Evolutionary conservation across 1,140 invertebrate genomes (phyloP).

Genomic region (Lepidurus arcticus): DNA sequence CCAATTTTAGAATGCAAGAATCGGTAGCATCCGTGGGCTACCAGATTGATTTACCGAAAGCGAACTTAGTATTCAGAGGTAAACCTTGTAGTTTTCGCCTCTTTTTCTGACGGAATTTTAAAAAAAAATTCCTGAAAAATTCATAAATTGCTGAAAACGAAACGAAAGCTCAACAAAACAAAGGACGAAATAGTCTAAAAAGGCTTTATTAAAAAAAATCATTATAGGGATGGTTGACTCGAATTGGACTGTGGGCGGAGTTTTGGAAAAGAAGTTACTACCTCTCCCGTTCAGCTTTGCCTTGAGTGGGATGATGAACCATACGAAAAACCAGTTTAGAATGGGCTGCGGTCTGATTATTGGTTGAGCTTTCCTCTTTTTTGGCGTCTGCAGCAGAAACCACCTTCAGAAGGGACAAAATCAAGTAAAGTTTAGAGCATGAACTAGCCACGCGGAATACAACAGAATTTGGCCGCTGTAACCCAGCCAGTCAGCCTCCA

Average conservation of each 20-base stretch:
- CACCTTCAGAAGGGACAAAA: neutral
- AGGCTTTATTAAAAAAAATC: slow-evolving; percentile 30
- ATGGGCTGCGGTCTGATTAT: slow-evolving; percentile 82
- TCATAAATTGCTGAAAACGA: no score
- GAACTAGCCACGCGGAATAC: neutral
- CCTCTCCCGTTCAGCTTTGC: slow-evolving; percentile 90
- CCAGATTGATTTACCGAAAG: slow-evolving; percentile 93
- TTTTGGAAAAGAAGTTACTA: slow-evolving; percentile 86
- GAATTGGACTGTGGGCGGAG: slow-evolving; percentile 90
- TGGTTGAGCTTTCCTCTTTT: slow-evolving; percentile 46
- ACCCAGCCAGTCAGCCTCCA: neutral
- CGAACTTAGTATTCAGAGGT: slow-evolving; percentile 90
- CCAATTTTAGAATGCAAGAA: slow-evolving; percentile 80
- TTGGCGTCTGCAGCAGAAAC: neutral
- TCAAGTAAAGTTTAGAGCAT: neutral
- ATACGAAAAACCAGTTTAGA: slow-evolving; percentile 78
- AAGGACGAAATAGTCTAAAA: no score
- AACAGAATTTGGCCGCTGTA: slow-evolving; percentile 16
- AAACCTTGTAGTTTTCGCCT: slow-evolving; percentile 33
- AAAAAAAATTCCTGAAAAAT: neutral
- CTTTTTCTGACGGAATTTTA: neutral
- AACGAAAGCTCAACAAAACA: no score
- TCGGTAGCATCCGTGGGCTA: slow-evolving; percentile 89
- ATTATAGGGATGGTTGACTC: slow-evolving; percentile 80
- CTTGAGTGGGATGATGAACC: slow-evolving; percentile 87